Evolutionary conservation across 2,888 invertebrate genomes (phyloP).

Genomic region (Cheilosia variabilis): DNA sequence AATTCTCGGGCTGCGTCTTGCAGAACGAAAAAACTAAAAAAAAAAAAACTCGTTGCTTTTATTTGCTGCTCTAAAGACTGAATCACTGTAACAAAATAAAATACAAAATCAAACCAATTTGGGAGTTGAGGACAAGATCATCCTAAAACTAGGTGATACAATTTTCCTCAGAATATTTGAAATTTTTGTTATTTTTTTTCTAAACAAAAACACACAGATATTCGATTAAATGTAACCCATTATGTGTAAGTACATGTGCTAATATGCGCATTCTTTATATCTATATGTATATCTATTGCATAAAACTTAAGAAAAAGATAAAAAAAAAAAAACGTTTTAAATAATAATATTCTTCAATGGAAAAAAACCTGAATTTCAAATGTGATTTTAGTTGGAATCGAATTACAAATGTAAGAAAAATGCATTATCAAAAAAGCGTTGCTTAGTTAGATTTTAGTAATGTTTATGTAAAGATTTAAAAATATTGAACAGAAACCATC

Average conservation of each 20-base stretch:
- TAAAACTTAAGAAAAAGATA: constrained; percentile 42
- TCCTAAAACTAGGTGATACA: background rate
- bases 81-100: constrained; percentile 39
- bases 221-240: constrained; percentile 21
- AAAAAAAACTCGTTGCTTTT: constrained; percentile 32
- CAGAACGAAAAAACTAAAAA: constrained; percentile 17
- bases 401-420: constrained; percentile 73
- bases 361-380: constrained; percentile 72
- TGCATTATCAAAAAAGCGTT: constrained; percentile 68
- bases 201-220: constrained; percentile 17
- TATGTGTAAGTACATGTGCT: constrained; percentile 18
- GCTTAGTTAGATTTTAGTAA: constrained; percentile 68
- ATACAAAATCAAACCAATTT: constrained; percentile 8
- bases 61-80: constrained; percentile 72
- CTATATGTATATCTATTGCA: constrained; percentile 58
- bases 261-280: constrained; percentile 42
- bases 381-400: constrained; percentile 76
- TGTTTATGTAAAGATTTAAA: constrained; percentile 44
- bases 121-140: background rate
- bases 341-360: constrained; percentile 56
- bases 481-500: constrained; percentile 19
- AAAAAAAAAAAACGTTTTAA: constrained; percentile 25
- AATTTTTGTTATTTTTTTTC: constrained; percentile 22
- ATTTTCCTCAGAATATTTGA: constrained; percentile 21
- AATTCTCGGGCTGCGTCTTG: constrained; percentile 25